Evolutionary conservation across 1,140 invertebrate genomes (phyloP), one percentile per base, ranked within the genome.

Genomic region (Hypothenemus hampei): DNA sequence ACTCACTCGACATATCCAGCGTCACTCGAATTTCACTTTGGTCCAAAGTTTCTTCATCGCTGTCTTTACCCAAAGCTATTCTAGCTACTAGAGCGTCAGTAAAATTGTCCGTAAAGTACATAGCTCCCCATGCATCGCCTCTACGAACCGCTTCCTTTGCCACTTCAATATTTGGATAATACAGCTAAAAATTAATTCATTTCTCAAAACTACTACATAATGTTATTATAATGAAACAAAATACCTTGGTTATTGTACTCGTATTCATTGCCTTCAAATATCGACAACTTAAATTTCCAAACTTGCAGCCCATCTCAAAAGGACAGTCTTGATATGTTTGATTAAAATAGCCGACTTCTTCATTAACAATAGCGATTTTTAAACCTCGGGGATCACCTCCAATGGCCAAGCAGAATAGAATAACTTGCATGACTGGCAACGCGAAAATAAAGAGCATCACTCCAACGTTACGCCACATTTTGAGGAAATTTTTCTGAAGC

Each of bases 351-450:
- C 78, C 77, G 60, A 85, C 72, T 73, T 95, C 91, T 52, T 88
- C 74, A 74, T 95, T 94, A 24, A 95, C 86, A 37, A 96, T 80
- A 0, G 86, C 92, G 41, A 98, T 71, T 54, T 82, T 83, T 2
- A 97, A 76, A 15, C 86, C 84, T 29, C 81, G 79, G 0, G 94
- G 93, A 67, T 94, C 89, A 58, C 88, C 85, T 11, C 94, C 94
- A 58, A 98, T 94, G 18, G 93, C 91, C 39, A 95, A 69, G 73
- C 94, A 97, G 76, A 97, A 98, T 4, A 98, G 75, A 20, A 95
- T 80, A 55, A 96, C 93, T 79, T 98, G 92, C 46, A 91, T 83
- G 1, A 93, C 83, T 0, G 94, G 94, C 39, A 98, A 75, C 20
- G 89, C 85, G 55, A 97, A 87, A 63, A 97, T 90, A 72, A 97